Percentiles rank a stretch among this genome's conserved stretches.
Conservation (phyloP, 2,888 invertebrate genomes). For the Tipula confusa region DNA sequence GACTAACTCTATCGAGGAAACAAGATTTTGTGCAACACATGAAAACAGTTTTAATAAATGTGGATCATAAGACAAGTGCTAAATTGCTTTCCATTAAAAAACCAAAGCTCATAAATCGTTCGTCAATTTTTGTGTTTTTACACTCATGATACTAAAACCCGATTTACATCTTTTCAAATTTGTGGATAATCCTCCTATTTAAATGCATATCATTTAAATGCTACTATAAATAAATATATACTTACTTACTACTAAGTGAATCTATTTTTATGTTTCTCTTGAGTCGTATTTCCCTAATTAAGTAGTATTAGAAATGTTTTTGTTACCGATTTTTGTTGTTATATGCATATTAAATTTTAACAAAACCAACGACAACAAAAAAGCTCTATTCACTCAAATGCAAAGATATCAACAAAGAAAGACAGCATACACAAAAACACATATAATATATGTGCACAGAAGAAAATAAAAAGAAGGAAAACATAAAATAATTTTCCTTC, state of each 20-base stretch:
- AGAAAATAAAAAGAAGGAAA: not conserved
- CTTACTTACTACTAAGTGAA: not conserved
- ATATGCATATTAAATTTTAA: not conserved
- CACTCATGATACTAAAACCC: not conserved
- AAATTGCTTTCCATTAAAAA: not conserved
- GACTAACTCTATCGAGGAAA: too few relatives aligned
- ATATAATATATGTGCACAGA: not conserved
- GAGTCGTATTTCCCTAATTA: slow-evolving; percentile 12
- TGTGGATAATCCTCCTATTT: not conserved
- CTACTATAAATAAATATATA: too few relatives aligned
- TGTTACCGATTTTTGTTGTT: not conserved
- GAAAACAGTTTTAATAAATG: too few relatives aligned
- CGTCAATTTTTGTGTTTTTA: not conserved
- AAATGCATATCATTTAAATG: too few relatives aligned
- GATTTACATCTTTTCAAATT: not conserved
- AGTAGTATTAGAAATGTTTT: not conserved
- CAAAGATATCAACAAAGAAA: not conserved
- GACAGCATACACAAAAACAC: not conserved
- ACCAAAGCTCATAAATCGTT: not conserved
- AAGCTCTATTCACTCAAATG: not conserved
- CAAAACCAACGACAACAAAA: not conserved
- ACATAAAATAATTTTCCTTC: slow-evolving; percentile 3
- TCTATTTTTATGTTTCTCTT: not conserved
- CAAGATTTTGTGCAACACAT: too few relatives aligned
- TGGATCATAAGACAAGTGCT: too few relatives aligned